A percentile compares a stretch with the other conserved stretches of the same genome.
Conservation (phyloP, 1,140 invertebrate species). For the Bradysia coprophila region DNA sequence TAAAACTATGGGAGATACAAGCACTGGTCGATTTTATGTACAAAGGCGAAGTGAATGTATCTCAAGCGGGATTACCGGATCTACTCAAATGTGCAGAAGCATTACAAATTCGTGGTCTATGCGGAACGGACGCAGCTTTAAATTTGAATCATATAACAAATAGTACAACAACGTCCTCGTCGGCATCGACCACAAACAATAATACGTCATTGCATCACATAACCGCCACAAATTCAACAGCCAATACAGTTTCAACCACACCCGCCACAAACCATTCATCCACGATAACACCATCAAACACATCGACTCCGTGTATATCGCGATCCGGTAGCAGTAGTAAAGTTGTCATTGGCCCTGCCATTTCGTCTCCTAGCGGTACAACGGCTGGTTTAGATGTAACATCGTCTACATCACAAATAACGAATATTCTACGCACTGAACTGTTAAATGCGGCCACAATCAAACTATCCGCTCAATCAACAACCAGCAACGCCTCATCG, state of each 20-base stretch:
- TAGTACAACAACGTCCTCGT: background rate
- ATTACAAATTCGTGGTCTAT: slow-evolving; percentile 47
- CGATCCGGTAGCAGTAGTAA: slow-evolving; percentile 8
- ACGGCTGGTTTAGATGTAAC: slow-evolving; percentile 14
- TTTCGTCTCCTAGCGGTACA: slow-evolving; percentile 10
- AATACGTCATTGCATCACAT: slow-evolving; percentile 6
- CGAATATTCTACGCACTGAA: background rate
- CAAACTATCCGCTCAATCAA: slow-evolving; percentile 3
- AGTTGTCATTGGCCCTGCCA: slow-evolving; percentile 9
- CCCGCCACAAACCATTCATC: background rate
- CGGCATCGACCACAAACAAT: background rate
- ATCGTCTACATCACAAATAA: slow-evolving; percentile 11
- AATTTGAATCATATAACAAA: slow-evolving; percentile 20
- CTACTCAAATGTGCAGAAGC: slow-evolving; percentile 64
- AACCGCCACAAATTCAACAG: too few relatives aligned
- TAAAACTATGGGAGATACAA: slow-evolving; percentile 51
- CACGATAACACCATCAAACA: slow-evolving; percentile 5
- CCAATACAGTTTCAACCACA: background rate
- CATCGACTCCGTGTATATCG: slow-evolving; percentile 8
- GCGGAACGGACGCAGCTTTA: slow-evolving; percentile 25
- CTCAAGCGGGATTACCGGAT: slow-evolving; percentile 58
- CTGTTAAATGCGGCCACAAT: background rate
- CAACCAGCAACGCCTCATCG: slow-evolving; percentile 6
- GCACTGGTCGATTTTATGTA: slow-evolving; percentile 76
- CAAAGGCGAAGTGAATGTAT: slow-evolving; percentile 69